Base-by-base conservation (phyloP, 1,140 invertebrate species). In the Diorhabda carinulata region DNA sequence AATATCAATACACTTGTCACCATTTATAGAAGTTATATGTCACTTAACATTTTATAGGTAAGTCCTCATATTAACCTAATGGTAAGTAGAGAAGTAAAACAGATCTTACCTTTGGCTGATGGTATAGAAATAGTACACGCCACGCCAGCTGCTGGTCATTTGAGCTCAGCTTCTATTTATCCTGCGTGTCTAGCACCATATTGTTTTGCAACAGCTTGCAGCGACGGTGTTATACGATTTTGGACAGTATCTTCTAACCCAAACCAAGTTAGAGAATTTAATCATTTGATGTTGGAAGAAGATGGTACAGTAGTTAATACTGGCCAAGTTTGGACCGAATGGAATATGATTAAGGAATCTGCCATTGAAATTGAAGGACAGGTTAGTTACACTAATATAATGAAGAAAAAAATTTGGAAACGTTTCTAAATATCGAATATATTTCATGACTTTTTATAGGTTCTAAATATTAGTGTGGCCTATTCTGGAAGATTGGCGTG, bases 111-210 rank as follows among this genome's bases (percentile, higher is more conserved):
- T 0, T 81, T 98, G 40, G 95, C 95, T 0, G 89, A 93, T 69
- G 94, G 92, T 44, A 95, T 98, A 8, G 92, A 96, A 80, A 91
- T 98, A 3, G 89, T 96, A 65, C 92, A 95, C 81, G 96, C 95
- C 2, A 89, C 93, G 0, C 94, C 96, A 4, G 94, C 97, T 2
- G 97, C 96, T 3, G 97, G 97, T 2, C 97, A 99, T 83, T 83
- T 98, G 41, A 97, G 96, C 79, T 98, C 96, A n/a, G 95, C 97
- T 2, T 97, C 95, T 47, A 97, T 99, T 77, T 99, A 99, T 84
- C 96, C 97, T 25, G 96, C 96, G 57, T 99, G 97, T 82, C 92
- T 97, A 80, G 96, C 97, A 0, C 97, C 97, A 0, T 99, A 98
- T 78, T 93, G 97, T 61, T 86, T 99, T 61, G 91, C 95, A 0